A percentile compares a stretch with the other conserved stretches of the same genome.
Evolutionary conservation across 1,140 invertebrate genomes (phyloP).

Genomic region (Pogonomyrmex barbatus): DNA sequence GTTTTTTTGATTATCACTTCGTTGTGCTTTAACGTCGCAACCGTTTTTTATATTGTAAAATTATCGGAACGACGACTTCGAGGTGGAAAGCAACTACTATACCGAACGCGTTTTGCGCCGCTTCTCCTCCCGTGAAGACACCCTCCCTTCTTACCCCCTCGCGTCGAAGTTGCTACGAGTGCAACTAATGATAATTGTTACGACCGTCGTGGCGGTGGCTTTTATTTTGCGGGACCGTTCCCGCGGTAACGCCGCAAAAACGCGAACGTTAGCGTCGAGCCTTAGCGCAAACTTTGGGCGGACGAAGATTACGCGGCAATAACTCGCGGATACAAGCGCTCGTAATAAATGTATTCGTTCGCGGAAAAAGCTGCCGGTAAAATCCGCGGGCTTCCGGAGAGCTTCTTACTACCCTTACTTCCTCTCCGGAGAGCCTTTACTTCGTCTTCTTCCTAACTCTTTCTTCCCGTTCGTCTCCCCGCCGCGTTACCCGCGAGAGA

Average conservation of each 20-base stretch:
- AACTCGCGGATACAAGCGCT: conserved; percentile 71
- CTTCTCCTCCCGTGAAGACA: conserved; percentile 3
- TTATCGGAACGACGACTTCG: conserved; percentile 58
- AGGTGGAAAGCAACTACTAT: conserved; percentile 42
- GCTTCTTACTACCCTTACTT: conserved; percentile 23
- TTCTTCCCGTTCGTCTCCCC: neutral
- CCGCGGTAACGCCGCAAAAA: conserved; percentile 77
- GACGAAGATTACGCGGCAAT: conserved; percentile 73
- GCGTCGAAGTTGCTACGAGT: conserved; percentile 63
- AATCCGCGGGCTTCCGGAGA: conserved; percentile 19
- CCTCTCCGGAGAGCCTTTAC: conserved; percentile 23
- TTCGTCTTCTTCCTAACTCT: conserved; percentile 33
- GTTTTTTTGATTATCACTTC: conserved; percentile 46
- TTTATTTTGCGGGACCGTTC: conserved; percentile 77
- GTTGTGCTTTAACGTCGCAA: conserved; percentile 40
- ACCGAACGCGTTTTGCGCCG: conserved; percentile 37
- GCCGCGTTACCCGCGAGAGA: neutral
- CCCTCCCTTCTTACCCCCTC: neutral
- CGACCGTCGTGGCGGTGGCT: conserved; percentile 74
- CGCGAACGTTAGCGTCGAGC: conserved; percentile 71
- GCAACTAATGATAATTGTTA: conserved; percentile 83
- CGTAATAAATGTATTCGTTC: conserved; percentile 67
- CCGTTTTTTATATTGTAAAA: conserved; percentile 60
- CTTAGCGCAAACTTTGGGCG: conserved; percentile 64
- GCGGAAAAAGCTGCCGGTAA: conserved; percentile 5